phyloP scores from a whole-genome alignment of 2,888 invertebrate genomes.

The Ditylenchus weischeri region DNA sequence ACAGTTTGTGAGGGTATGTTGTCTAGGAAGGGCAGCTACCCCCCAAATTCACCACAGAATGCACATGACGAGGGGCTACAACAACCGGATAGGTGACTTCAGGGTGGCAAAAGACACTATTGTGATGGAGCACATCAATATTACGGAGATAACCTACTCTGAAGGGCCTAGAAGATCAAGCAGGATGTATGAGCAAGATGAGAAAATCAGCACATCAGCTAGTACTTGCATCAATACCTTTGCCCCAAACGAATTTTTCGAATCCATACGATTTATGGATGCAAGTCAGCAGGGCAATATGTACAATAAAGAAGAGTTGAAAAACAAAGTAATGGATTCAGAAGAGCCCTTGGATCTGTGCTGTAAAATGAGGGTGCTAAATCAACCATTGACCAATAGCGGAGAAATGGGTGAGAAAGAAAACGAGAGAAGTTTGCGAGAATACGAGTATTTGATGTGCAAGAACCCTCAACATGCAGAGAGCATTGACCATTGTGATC shows the following conservation, averaged over 20 bases:
- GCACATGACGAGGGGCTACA: too few species aligned
- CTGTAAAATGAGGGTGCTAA: not conserved
- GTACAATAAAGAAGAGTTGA: not conserved
- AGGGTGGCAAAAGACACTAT: too few species aligned
- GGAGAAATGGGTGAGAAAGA: not conserved
- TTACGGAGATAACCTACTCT: too few species aligned
- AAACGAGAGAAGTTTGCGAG: not conserved
- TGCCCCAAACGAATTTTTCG: not conserved
- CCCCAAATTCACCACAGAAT: too few species aligned
- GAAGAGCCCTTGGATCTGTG: not conserved
- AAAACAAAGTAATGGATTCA: too few species aligned
- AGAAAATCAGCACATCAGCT: not conserved
- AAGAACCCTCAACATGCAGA: constrained; percentile 6
- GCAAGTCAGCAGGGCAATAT: not conserved
- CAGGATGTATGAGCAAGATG: too few species aligned
- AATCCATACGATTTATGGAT: not conserved
- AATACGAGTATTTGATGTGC: constrained; percentile 11
- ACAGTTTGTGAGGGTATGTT: too few species aligned
- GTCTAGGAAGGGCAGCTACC: too few species aligned
- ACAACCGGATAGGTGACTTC: too few species aligned
- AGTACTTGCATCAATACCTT: not conserved
- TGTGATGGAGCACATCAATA: too few species aligned
- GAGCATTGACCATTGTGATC: constrained; percentile 12
- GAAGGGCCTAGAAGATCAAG: too few species aligned
- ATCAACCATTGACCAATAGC: not conserved